Conservation (phyloP, 2,888 invertebrate species). For the Hofmannophila pseudospretella region DNA sequence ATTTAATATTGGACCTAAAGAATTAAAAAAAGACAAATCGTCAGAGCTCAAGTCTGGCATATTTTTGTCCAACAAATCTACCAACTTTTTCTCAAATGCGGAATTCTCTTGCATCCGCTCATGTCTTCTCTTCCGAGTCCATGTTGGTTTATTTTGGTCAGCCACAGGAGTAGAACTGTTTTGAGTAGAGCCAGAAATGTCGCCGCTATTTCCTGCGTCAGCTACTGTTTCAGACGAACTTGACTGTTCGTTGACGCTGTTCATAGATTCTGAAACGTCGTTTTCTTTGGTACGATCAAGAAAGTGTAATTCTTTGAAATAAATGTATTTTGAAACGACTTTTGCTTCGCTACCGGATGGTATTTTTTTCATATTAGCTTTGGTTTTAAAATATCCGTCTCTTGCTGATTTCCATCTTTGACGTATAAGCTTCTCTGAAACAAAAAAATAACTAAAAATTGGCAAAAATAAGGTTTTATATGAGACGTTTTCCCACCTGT, state of each 20-base stretch:
- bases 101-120: neutral
- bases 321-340: neutral
- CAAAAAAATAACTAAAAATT: too few species aligned
- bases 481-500: too few species aligned
- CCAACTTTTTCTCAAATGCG: neutral
- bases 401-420: too few species aligned
- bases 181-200: neutral
- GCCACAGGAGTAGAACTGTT: neutral
- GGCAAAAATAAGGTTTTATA: too few species aligned
- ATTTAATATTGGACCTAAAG: neutral
- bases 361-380: constrained; percentile 3
- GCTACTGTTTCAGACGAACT: neutral
- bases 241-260: neutral
- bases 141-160: neutral
- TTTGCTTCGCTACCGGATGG: neutral
- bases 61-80: neutral
- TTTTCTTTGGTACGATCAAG: neutral
- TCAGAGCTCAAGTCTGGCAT: neutral
- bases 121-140: neutral
- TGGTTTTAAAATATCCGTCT: too few species aligned
- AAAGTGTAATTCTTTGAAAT: neutral
- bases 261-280: neutral
- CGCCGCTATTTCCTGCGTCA: neutral
- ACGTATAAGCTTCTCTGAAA: too few species aligned
- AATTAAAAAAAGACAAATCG: neutral